These are phyloP conservation scores for Lycophotia porphyrea DNA, from an alignment of 2,888 invertebrate genomes.

Conservation along the genomic window DNA sequence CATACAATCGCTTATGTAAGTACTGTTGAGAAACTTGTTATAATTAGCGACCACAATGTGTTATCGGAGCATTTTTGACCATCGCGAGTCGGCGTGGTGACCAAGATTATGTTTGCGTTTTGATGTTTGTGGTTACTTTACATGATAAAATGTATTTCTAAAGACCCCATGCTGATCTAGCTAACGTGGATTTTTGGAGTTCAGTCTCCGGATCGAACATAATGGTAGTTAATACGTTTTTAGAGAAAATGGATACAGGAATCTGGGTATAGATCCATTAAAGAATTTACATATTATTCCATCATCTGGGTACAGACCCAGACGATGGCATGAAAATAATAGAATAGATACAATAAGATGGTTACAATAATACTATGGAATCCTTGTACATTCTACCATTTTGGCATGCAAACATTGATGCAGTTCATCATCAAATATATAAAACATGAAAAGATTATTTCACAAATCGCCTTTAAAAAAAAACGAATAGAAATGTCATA, in stretches of 20 bases:
- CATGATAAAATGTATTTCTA: not conserved
- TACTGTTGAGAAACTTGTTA: slow-evolving; percentile 44
- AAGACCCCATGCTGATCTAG: too few species aligned
- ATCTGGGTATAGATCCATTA: not conserved
- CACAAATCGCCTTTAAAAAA: not conserved
- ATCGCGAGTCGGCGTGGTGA: too few species aligned
- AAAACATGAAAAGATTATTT: not conserved
- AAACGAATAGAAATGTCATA: not conserved
- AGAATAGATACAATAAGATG: too few species aligned
- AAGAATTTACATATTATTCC: not conserved
- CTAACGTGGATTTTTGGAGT: too few species aligned
- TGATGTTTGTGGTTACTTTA: too few species aligned
- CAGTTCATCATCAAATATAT: too few species aligned
- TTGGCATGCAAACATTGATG: too few species aligned
- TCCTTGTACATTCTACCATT: too few species aligned
- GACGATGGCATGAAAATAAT: not conserved
- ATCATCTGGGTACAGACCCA: not conserved
- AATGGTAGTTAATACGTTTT: too few species aligned
- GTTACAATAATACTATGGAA: too few species aligned
- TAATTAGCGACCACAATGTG: slow-evolving; percentile 48
- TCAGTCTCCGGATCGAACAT: too few species aligned
- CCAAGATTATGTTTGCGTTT: slow-evolving; percentile 14
- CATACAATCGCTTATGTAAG: slow-evolving; percentile 59
- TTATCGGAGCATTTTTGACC: slow-evolving; percentile 12
- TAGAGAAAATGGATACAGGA: not conserved